A percentile compares a stretch with the other conserved stretches of the same genome.
Conservation (phyloP, 2,888 invertebrate genomes). For the Xestia c-nigrum region DNA sequence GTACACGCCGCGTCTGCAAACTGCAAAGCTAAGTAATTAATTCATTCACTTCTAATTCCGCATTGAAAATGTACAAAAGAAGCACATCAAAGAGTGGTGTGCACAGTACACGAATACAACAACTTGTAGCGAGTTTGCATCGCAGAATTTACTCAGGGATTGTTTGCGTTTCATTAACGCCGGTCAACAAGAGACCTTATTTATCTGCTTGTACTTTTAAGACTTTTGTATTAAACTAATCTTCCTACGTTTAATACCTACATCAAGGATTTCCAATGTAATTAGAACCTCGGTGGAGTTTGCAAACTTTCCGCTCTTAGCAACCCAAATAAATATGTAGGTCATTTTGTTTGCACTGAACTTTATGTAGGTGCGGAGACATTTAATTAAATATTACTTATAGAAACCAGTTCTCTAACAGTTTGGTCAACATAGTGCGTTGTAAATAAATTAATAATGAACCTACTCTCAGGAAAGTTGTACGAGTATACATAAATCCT, state of each 20-base stretch:
- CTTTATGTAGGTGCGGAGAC: constrained; percentile 40
- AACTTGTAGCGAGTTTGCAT: constrained; percentile 76
- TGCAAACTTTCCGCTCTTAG: constrained; percentile 43
- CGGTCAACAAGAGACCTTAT: constrained; percentile 84
- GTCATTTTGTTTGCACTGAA: constrained; percentile 53
- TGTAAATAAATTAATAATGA: constrained; percentile 43
- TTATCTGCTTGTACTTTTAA: constrained; percentile 77
- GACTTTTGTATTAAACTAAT: constrained; percentile 70
- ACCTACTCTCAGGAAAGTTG: constrained; percentile 36
- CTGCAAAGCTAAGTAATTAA: constrained; percentile 55
- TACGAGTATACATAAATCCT: constrained; percentile 61
- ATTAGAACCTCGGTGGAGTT: constrained; percentile 50
- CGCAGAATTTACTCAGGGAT: constrained; percentile 77
- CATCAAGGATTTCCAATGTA: constrained; percentile 50
- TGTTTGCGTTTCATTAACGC: constrained; percentile 87
- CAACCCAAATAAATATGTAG: constrained; percentile 56
- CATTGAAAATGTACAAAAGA: constrained; percentile 57
- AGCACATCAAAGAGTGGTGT: constrained; percentile 56
- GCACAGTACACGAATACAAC: constrained; percentile 53
- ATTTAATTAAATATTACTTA: constrained; percentile 52
- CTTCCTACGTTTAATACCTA: constrained; percentile 52
- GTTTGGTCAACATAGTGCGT: constrained; percentile 18
- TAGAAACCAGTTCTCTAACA: constrained; percentile 25
- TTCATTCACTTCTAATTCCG: constrained; percentile 54
- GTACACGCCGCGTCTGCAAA: constrained; percentile 10